A percentile compares a stretch with the other conserved stretches of the same genome.
Conservation (phyloP, 1,140 invertebrate genomes). For the Leptestheria dahalacensis region DNA sequence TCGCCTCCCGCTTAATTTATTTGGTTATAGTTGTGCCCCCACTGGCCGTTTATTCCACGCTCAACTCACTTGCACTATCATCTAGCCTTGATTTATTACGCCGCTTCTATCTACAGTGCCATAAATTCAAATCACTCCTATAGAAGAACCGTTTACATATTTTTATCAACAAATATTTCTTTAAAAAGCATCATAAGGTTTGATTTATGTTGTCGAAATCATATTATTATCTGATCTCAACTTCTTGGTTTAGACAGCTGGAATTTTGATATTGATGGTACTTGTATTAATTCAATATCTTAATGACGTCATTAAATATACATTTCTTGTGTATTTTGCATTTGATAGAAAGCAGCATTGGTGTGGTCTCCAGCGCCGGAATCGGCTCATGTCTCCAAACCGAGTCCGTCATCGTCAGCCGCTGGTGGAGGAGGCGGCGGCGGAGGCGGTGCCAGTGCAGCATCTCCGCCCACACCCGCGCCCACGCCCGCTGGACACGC, state of each 20-base stretch:
- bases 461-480: background rate
- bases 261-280: too few relatives aligned
- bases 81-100: background rate
- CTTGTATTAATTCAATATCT: too few relatives aligned
- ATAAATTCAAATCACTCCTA: background rate
- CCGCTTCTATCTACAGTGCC: background rate
- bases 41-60: background rate
- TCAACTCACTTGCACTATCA: background rate
- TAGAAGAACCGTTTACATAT: too few relatives aligned
- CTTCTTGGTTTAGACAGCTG: too few relatives aligned
- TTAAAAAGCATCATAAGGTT: too few relatives aligned
- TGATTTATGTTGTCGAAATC: too few relatives aligned
- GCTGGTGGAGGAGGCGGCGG: conserved; percentile 31
- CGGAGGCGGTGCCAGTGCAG: background rate
- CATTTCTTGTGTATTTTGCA: too few relatives aligned
- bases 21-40: background rate
- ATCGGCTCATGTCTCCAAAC: conserved; percentile 25
- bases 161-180: too few relatives aligned
- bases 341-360: conserved; percentile 29
- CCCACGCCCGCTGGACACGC: background rate
- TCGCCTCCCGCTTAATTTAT: too few relatives aligned
- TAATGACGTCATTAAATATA: too few relatives aligned
- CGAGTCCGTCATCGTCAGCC: conserved; percentile 23
- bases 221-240: too few relatives aligned
- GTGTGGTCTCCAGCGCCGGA: conserved; percentile 28